These are phyloP conservation scores for Deroptyus accipitrinus DNA, from an alignment of 2,113 vertebrate genomes.

Conservation along the genomic window DNA sequence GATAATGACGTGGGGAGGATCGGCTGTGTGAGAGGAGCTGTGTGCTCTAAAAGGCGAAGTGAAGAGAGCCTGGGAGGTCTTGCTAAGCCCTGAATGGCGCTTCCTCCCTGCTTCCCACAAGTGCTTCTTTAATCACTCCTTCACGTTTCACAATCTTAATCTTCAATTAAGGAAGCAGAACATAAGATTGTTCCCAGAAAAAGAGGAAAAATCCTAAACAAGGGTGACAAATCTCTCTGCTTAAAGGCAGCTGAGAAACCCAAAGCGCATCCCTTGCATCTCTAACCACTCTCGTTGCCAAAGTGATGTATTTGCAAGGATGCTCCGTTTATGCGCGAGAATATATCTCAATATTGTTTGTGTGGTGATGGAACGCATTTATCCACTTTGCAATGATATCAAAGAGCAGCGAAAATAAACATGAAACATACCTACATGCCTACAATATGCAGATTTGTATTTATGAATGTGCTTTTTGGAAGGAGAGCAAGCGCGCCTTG, in stretches of 20 bases:
- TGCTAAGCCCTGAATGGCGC: slow-evolving; percentile 17
- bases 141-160: slow-evolving; percentile 14
- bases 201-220: neutral
- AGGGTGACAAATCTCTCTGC: neutral
- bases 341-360: slow-evolving; percentile 23
- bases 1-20: fast-evolving
- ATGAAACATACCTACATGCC: neutral
- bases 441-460: neutral
- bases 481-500: neutral
- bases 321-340: neutral
- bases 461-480: neutral
- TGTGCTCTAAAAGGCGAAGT: neutral
- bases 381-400: slow-evolving; percentile 36
- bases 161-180: slow-evolving; percentile 51
- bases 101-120: slow-evolving; percentile 48
- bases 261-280: neutral
- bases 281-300: neutral
- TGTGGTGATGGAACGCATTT: neutral
- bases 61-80: slow-evolving; percentile 39
- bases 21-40: neutral
- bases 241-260: neutral
- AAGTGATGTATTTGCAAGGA: slow-evolving; percentile 26
- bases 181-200: neutral
- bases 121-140: slow-evolving; percentile 54
- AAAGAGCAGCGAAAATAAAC: slow-evolving; percentile 24